phyloP scores from a whole-genome alignment of 2,113 vertebrate species.

The Meriones unguiculatus region DNA sequence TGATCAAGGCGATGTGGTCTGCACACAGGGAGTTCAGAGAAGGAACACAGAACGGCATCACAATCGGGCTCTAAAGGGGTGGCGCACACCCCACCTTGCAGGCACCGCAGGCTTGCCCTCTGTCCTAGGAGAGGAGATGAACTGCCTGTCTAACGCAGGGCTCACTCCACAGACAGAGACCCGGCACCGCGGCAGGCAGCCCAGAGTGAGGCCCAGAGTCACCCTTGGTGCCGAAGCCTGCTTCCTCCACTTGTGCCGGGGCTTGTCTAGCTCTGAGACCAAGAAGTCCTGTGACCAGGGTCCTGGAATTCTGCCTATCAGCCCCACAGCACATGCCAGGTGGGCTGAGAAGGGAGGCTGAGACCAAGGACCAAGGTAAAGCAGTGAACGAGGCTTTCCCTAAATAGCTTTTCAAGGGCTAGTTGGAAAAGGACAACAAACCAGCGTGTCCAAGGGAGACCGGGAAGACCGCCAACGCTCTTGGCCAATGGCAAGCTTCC shows the following conservation, averaged over 20 bases:
- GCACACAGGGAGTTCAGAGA: conserved; percentile 72
- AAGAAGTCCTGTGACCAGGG: conserved; percentile 69
- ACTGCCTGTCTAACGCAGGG: conserved; percentile 43
- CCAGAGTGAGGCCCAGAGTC: not conserved
- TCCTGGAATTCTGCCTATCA: conserved; percentile 81
- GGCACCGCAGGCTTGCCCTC: conserved; percentile 51
- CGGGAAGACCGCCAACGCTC: not conserved
- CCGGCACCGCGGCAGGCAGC: not conserved
- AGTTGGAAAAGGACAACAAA: not conserved
- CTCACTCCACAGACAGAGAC: not conserved
- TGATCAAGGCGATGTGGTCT: conserved; percentile 99
- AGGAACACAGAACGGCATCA: conserved; percentile 63
- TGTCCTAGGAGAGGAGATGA: conserved; percentile 23
- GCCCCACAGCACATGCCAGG: conserved; percentile 88
- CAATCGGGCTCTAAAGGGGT: not conserved
- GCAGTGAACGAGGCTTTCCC: conserved; percentile 17
- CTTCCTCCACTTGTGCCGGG: conserved; percentile 52
- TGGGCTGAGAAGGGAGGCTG: conserved; percentile 88
- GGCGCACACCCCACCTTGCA: conserved; percentile 42
- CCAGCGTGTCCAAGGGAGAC: not conserved
- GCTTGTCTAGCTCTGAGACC: conserved; percentile 53
- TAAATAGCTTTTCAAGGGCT: conserved; percentile 51
- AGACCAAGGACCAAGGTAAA: conserved; percentile 73
- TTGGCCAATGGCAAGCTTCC: not conserved
- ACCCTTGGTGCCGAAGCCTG: conserved; percentile 48